Conservation (phyloP, 2,113 vertebrate species). For the Tiliqua scincoides region DNA sequence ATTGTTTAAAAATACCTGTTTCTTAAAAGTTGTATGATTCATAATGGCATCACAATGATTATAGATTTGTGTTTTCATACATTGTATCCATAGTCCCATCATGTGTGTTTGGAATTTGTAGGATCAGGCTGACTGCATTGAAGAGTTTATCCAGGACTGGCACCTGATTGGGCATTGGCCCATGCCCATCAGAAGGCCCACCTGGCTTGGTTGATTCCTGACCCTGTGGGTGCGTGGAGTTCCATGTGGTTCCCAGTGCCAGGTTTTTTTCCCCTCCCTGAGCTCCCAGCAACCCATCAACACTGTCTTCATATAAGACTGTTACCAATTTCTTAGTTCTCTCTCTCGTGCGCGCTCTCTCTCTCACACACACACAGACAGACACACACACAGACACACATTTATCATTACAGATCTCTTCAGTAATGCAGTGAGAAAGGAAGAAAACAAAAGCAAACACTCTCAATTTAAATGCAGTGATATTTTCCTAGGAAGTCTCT, state of each 20-base stretch:
- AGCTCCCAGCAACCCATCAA: too few species aligned
- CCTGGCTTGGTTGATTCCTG: too few species aligned
- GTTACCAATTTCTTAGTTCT: too few species aligned
- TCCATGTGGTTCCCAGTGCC: too few species aligned
- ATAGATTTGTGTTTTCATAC: conserved; percentile 31
- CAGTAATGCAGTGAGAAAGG: background rate
- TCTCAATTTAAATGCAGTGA: background rate
- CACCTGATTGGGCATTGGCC: too few species aligned
- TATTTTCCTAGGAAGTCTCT: conserved; percentile 20
- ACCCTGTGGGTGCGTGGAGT: too few species aligned
- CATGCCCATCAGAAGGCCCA: too few species aligned
- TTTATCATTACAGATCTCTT: background rate
- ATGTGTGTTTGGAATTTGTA: conserved; percentile 14
- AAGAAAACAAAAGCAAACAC: background rate
- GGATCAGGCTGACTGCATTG: background rate
- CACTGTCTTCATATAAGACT: too few species aligned
- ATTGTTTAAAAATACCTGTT: background rate
- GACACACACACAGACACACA: too few species aligned
- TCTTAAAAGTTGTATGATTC: background rate
- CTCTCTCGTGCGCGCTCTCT: too few species aligned
- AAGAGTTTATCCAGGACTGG: conserved; percentile 30
- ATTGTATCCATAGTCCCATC: background rate
- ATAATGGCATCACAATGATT: background rate
- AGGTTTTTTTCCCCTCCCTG: too few species aligned
- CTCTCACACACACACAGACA: too few species aligned